A percentile compares a stretch with the other conserved stretches of the same genome.
Conservation (phyloP, 1,140 invertebrate genomes). For the Pseudomyrmex gracilis region DNA sequence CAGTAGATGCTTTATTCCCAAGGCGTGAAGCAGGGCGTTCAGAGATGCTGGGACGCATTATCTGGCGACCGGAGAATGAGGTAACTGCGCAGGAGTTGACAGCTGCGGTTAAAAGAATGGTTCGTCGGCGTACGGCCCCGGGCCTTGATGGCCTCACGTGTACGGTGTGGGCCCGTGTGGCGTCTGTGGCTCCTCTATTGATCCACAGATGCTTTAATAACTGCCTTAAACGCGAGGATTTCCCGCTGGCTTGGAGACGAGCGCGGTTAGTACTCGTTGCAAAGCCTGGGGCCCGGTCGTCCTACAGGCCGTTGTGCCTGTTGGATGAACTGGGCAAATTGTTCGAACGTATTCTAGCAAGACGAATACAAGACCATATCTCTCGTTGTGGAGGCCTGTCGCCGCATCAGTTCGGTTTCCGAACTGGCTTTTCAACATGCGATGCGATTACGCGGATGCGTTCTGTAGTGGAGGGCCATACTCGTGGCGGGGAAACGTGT, state of each 20-base stretch:
- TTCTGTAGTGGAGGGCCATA: background rate
- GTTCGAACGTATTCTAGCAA: background rate
- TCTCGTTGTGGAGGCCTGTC: background rate
- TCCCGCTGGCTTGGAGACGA: too few species aligned
- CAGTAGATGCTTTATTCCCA: background rate
- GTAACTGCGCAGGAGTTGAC: too few species aligned
- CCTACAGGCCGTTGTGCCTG: background rate
- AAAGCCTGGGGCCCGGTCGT: too few species aligned
- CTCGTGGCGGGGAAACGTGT: background rate
- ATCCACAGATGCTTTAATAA: background rate
- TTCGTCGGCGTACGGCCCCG: background rate
- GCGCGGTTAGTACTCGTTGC: background rate
- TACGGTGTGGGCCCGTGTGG: background rate
- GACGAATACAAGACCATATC: background rate
- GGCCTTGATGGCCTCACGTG: background rate
- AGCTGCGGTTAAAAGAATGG: background rate
- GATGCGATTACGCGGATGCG: background rate
- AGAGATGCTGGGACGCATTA: too few species aligned
- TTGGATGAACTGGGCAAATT: background rate
- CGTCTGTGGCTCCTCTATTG: background rate
- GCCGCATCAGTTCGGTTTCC: background rate
- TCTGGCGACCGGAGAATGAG: too few species aligned
- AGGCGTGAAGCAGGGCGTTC: too few species aligned
- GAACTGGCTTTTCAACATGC: background rate
- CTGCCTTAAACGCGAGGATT: background rate